These are phyloP conservation scores for Embiotoca jacksoni DNA, from an alignment of 2,113 vertebrate species.

Conservation along the genomic window DNA sequence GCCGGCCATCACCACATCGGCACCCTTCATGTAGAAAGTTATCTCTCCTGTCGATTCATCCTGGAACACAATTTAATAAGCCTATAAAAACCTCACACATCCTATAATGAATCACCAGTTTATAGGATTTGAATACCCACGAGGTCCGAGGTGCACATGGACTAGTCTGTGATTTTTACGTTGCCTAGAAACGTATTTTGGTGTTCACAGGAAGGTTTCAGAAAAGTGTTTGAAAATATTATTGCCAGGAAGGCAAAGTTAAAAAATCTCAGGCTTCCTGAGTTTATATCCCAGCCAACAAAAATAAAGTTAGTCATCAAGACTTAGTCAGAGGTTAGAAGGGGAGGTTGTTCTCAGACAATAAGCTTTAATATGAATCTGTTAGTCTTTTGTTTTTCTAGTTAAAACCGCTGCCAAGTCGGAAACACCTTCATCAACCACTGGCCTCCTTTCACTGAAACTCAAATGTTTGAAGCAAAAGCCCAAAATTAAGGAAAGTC, in stretches of 20 bases:
- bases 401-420: not conserved
- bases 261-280: slow-evolving; percentile 83
- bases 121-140: not conserved
- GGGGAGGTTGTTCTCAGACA: slow-evolving; percentile 88
- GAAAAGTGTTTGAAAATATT: slow-evolving; percentile 76
- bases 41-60: slow-evolving; percentile 96
- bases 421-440: slow-evolving; percentile 1
- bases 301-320: slow-evolving; percentile 83
- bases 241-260: slow-evolving; percentile 81
- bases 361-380: slow-evolving; percentile 10
- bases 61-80: slow-evolving; percentile 74
- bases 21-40: slow-evolving; percentile 98
- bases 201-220: slow-evolving; percentile 33
- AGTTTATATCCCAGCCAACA: slow-evolving; percentile 79
- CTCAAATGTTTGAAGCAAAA: not conserved
- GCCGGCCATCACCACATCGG: slow-evolving; percentile 95
- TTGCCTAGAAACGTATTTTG: slow-evolving; percentile 69
- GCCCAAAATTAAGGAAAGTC: not conserved
- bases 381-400: slow-evolving; percentile 19
- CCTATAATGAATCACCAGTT: no score
- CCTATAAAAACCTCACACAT: no score
- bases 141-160: not conserved
- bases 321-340: slow-evolving; percentile 87
- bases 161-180: slow-evolving; percentile 27
- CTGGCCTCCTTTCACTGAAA: not conserved